Base-by-base conservation (phyloP, 2,797 vertebrate species). In the Sebastes minor region DNA sequence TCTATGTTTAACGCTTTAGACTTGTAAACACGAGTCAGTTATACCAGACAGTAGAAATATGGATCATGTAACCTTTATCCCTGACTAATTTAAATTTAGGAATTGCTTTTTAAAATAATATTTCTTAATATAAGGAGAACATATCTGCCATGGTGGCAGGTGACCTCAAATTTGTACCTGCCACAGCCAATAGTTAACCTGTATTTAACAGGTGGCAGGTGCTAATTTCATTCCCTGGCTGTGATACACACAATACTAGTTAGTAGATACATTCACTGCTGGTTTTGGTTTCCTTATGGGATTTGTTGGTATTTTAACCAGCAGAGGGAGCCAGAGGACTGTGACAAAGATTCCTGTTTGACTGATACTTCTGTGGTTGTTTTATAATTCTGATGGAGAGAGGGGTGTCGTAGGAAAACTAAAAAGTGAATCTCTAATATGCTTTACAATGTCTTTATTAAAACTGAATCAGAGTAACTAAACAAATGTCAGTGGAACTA, bases 251-350 rank as follows among this genome's bases (percentile, higher is more conserved):
- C 35, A 38, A 13, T 12, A 23, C 16, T 23, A n/a, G 20, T 52
- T n/a, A 22, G 16, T 13, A 8, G 27, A 22, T 8, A 16, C 11
- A 8, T 52, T n/a, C 10, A 30, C 3, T n/a, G 28, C 18, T 28
- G 8, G 18, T 30, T 30, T 55, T 55, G 28, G 6, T 68, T 32
- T 27, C 22, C 23, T 56, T 0, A 2, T 59, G 20, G 9, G 22
- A 57, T 23, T 8, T 33, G 27, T 11, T 30, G 7, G 5, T 18
- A 1, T 42, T 38, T 5, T 38, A 23, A 49, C 65, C 87, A 82
- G 76, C 71, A 88, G 87, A 59, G 63, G 82, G 82, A 25, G 82
- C 42, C 69, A 83, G 46, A 80, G 73, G 23, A 27, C 52, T 2
- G 8, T 32, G 25, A 27, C 6, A 1, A 20, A 28, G 53, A 3